Percentiles rank a stretch among this genome's conserved stretches.
Conservation (phyloP, 2,113 vertebrate genomes). For the Poecilia latipinna region DNA sequence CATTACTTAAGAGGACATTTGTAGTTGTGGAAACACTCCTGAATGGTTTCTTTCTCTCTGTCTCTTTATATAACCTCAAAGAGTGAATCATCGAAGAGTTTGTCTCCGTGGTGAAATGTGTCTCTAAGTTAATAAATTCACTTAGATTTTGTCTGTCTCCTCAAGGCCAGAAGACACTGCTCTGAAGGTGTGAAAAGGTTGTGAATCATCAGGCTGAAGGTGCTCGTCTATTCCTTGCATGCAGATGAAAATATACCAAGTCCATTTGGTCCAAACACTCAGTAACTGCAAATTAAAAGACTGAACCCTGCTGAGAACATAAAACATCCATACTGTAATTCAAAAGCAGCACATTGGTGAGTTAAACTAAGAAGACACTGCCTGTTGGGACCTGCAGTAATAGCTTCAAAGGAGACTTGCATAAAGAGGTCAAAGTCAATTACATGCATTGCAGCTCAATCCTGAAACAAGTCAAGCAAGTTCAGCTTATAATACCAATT, state of each 20-base stretch:
- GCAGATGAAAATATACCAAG: not conserved
- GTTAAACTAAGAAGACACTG: not conserved
- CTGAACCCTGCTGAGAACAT: not conserved
- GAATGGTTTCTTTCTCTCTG: not conserved
- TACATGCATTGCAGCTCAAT: too few relatives aligned
- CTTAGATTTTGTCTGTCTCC: slow-evolving; percentile 14
- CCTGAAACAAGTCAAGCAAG: too few relatives aligned
- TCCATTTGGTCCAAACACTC: not conserved
- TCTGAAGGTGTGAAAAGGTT: slow-evolving; percentile 25
- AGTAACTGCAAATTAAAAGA: not conserved
- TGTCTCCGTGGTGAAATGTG: slow-evolving; percentile 10
- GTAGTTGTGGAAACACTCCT: slow-evolving; percentile 7
- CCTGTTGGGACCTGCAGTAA: not conserved
- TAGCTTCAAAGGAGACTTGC: not conserved
- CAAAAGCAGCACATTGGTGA: not conserved
- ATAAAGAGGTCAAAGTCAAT: too few relatives aligned
- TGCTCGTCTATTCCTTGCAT: not conserved
- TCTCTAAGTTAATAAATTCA: not conserved
- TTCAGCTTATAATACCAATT: too few relatives aligned
- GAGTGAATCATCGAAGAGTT: slow-evolving; percentile 33
- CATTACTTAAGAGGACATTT: slow-evolving; percentile 10
- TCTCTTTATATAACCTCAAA: slow-evolving; percentile 29
- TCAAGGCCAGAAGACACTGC: slow-evolving; percentile 13
- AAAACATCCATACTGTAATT: not conserved
- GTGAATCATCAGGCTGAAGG: slow-evolving; percentile 12